phyloP scores from a whole-genome alignment of 2,888 invertebrate genomes.

The Eubasilissa splendida region DNA sequence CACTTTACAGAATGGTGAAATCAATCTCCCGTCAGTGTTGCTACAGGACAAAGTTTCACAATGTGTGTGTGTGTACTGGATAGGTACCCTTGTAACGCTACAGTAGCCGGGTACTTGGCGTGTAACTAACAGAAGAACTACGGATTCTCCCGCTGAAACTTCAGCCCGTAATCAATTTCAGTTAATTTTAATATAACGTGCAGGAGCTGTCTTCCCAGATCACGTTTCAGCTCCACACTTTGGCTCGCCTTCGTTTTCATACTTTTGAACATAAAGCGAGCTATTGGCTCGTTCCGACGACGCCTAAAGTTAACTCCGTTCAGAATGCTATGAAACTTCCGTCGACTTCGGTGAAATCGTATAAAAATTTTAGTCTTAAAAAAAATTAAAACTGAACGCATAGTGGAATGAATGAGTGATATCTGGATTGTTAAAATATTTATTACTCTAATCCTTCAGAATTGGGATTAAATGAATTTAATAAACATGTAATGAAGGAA shows the following conservation, averaged over 20 bases:
- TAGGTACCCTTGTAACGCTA: not conserved
- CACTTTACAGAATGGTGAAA: not conserved
- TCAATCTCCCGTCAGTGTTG: slow-evolving; percentile 1
- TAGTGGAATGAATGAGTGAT: too few relatives aligned
- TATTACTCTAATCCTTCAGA: too few relatives aligned
- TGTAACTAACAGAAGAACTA: slow-evolving; percentile 13
- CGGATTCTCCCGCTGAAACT: slow-evolving; percentile 37
- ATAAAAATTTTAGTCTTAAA: too few relatives aligned
- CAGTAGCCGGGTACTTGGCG: not conserved
- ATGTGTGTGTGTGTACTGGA: not conserved
- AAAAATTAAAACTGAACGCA: too few relatives aligned
- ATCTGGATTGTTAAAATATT: too few relatives aligned
- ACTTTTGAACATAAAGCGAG: not conserved
- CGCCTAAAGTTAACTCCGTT: too few relatives aligned
- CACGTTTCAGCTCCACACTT: slow-evolving; percentile 33
- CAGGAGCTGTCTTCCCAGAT: slow-evolving; percentile 37
- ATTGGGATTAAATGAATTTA: too few relatives aligned
- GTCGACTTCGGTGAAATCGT: too few relatives aligned
- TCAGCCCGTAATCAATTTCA: slow-evolving; percentile 46
- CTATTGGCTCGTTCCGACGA: too few relatives aligned
- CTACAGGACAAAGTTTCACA: not conserved
- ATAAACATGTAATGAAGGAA: too few relatives aligned
- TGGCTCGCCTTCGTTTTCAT: slow-evolving; percentile 15
- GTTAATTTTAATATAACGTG: slow-evolving; percentile 48
- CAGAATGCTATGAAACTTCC: too few relatives aligned